phyloP scores from a whole-genome alignment of 2,888 invertebrate species.

The Lepidochitona cinerea region DNA sequence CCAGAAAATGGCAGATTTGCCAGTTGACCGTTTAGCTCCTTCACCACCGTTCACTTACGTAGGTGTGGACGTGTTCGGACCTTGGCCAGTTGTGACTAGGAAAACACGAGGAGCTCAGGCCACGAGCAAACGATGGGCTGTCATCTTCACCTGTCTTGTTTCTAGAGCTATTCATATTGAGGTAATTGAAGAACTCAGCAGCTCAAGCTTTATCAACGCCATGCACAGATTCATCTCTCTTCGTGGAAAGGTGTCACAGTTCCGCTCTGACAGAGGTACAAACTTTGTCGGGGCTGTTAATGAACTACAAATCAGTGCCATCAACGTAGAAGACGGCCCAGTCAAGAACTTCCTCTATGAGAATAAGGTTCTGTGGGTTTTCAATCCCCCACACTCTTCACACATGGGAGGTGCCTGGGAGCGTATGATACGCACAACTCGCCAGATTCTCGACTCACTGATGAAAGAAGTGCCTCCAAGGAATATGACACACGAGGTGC shows the following conservation, averaged over 20 bases:
- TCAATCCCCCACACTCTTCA: conserved; percentile 9
- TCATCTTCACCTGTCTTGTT: conserved; percentile 29
- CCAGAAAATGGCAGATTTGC: conserved; percentile 34
- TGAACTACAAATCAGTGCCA: conserved; percentile 11
- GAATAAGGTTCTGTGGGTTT: background rate
- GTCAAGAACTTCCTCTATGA: conserved; percentile 3
- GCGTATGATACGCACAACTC: background rate
- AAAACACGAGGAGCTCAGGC: conserved; percentile 26
- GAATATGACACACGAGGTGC: conserved; percentile 3
- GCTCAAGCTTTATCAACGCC: conserved; percentile 28
- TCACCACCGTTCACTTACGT: conserved; percentile 32
- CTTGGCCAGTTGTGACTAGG: conserved; percentile 24
- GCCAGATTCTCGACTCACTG: background rate
- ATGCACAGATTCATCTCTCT: conserved; percentile 25
- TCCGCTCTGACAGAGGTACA: conserved; percentile 27
- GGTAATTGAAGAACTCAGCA: conserved; percentile 26
- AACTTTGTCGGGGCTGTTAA: conserved; percentile 26
- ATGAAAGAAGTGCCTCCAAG: background rate
- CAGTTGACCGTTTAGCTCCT: conserved; percentile 20
- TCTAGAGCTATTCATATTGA: conserved; percentile 31
- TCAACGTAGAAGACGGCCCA: conserved; percentile 16
- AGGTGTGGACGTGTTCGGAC: conserved; percentile 30
- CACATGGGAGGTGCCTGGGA: conserved; percentile 13
- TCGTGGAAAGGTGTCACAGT: conserved; percentile 17
- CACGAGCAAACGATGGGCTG: conserved; percentile 30